These are phyloP conservation scores for Hyposoter dolosus DNA, from an alignment of 2,888 invertebrate genomes.

Conservation along the genomic window DNA sequence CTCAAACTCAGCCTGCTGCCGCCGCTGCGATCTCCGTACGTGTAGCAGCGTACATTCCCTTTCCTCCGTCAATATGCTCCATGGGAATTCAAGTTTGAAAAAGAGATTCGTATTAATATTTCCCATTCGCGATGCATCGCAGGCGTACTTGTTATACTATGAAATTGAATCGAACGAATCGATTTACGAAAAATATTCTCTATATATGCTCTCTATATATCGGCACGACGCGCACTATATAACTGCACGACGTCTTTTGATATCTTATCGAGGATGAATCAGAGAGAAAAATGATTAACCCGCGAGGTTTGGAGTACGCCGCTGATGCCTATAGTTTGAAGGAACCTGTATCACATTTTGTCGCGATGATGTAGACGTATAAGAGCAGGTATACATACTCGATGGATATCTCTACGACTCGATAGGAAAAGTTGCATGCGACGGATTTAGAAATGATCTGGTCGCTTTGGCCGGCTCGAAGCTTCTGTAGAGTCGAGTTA, in stretches of 20 bases:
- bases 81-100: constrained; percentile 63
- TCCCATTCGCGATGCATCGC: constrained; percentile 27
- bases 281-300: constrained; percentile 1
- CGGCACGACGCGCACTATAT: too few species aligned
- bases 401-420: constrained; percentile 47
- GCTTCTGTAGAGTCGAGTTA: constrained; percentile 28
- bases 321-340: too few species aligned
- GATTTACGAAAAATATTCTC: constrained; percentile 11
- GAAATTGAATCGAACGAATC: constrained; percentile 53
- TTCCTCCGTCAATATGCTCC: constrained; percentile 38
- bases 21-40: constrained; percentile 33
- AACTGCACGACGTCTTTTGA: too few species aligned
- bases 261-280: not conserved
- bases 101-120: constrained; percentile 53
- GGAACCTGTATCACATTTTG: constrained; percentile 3
- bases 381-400: constrained; percentile 49
- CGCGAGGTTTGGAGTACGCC: too few species aligned
- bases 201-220: too few species aligned
- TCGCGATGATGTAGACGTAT: constrained; percentile 33
- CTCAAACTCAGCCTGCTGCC: too few species aligned
- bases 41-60: constrained; percentile 20
- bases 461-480: constrained; percentile 38
- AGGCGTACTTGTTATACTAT: not conserved
- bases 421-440: constrained; percentile 40
- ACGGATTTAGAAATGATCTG: constrained; percentile 67